Evolutionary conservation across 2,888 invertebrate species (phyloP), one percentile per base, ranked within the genome.

Genomic region (Trissoscelio sp.): DNA sequence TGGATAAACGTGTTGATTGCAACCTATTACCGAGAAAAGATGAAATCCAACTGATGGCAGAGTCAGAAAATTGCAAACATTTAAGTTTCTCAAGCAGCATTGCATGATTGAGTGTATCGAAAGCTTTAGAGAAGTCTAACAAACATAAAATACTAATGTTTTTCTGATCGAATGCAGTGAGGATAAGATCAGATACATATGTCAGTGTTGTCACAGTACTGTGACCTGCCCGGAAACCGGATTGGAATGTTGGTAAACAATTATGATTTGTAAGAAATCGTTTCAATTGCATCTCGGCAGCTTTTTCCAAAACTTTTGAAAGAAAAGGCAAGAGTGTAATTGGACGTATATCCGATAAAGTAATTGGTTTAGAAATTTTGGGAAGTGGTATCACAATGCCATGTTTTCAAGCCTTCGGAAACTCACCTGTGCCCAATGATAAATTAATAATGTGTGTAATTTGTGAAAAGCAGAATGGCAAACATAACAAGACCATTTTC

Each of bases 51-150:
- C 2, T 22, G n/a, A 51, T 24, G 4, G 42, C 42, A 6, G 3
- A 1, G 6, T 22, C 44, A 2, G 39, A 24, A 28, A 55, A 12
- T 18, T 31, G 3, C 1, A 57, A 14, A 3, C 4, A 11, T 0
- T 6, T 11, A 1, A 69, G 31, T 31, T 69, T 69, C 2, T 11
- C 3, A 3, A 69, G 16, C 9, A 69, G 20, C 2, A 55, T 16
- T 16, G 2, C 18, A 20, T 69, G 57, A 3, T 31, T 9, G 0
- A 69, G 39, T 7, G 12, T 28, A 31, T 69, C 69, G 39, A 57
- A 69, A 9, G 69, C 69, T 20, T 57, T 42, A 0, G 69, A 69
- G 18, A 57, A 69, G 53, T 69, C 69, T 24, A 69, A 31, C 1
- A 57, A 22, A 11, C 18, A 11, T 5, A 57, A 7, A 0, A 42